Percentiles rank a stretch among this genome's conserved stretches.
Conservation (phyloP, 2,113 vertebrate genomes). For the Chaetodon trifascialis region DNA sequence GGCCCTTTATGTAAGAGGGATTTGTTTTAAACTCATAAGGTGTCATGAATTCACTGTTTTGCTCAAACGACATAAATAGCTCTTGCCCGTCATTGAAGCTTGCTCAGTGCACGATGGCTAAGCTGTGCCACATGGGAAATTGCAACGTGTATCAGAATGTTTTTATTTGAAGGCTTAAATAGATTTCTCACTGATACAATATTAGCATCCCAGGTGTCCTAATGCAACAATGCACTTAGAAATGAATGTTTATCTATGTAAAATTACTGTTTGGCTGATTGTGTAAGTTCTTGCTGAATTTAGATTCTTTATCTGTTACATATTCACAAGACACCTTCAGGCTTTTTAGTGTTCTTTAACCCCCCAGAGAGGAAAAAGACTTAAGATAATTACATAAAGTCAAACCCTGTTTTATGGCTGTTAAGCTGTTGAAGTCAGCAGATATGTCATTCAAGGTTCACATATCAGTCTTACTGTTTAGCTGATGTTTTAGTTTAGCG, state of each 20-base stretch:
- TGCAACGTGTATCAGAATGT: not conserved
- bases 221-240: not conserved
- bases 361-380: constrained; percentile 51
- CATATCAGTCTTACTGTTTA: not conserved
- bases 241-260: not conserved
- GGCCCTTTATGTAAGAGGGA: too few relatives aligned
- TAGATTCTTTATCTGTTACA: not conserved
- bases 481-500: not conserved
- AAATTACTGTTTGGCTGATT: not conserved
- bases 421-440: constrained; percentile 32
- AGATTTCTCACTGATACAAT: not conserved
- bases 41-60: not conserved
- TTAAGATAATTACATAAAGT: constrained; percentile 37
- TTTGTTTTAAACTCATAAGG: too few relatives aligned
- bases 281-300: not conserved
- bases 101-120: not conserved
- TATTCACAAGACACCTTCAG: not conserved
- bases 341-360: not conserved
- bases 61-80: too few relatives aligned
- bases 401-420: constrained; percentile 57
- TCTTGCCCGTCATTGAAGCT: not conserved
- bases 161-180: not conserved
- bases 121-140: not conserved
- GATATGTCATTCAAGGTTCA: constrained; percentile 3
- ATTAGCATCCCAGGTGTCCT: not conserved